A percentile compares a stretch with the other conserved stretches of the same genome.
phyloP scores from a whole-genome alignment of 2,888 invertebrate species.

The Drosophila stalkeri region DNA sequence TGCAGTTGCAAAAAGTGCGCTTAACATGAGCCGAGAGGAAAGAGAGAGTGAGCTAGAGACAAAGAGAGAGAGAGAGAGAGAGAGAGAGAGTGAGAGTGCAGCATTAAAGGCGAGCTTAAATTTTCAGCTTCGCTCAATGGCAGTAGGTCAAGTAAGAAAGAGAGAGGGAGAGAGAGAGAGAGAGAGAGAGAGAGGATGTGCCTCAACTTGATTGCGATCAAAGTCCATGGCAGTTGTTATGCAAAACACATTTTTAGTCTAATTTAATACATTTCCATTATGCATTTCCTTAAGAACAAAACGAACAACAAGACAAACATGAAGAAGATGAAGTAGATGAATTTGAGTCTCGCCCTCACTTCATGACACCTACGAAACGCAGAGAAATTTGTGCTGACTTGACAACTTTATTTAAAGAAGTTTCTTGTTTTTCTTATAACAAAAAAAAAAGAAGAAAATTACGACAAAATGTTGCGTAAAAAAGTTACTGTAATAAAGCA shows the following conservation, averaged over 20 bases:
- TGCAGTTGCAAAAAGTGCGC: slow-evolving; percentile 9
- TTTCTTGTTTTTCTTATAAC: slow-evolving; percentile 32
- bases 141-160: not conserved
- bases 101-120: not conserved
- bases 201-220: not conserved
- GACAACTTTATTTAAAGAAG: slow-evolving; percentile 54
- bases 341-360: slow-evolving; percentile 7
- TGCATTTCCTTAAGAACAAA: slow-evolving; percentile 27
- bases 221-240: slow-evolving; percentile 22
- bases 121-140: not conserved
- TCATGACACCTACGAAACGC: slow-evolving; percentile 36
- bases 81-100: not conserved
- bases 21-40: not conserved
- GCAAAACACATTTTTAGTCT: slow-evolving; percentile 46
- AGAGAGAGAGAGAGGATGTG: too few species aligned
- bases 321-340: not conserved
- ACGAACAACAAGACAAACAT: not conserved
- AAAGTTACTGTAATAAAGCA: slow-evolving; percentile 60
- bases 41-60: not conserved
- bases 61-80: not conserved
- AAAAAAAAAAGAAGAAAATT: slow-evolving; percentile 22
- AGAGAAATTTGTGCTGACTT: slow-evolving; percentile 35
- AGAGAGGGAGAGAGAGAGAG: not conserved
- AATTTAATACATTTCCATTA: slow-evolving; percentile 54
- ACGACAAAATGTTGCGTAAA: slow-evolving; percentile 54